Conservation (phyloP, 2,797 vertebrate species). For the Phoxinus dragarum region DNA sequence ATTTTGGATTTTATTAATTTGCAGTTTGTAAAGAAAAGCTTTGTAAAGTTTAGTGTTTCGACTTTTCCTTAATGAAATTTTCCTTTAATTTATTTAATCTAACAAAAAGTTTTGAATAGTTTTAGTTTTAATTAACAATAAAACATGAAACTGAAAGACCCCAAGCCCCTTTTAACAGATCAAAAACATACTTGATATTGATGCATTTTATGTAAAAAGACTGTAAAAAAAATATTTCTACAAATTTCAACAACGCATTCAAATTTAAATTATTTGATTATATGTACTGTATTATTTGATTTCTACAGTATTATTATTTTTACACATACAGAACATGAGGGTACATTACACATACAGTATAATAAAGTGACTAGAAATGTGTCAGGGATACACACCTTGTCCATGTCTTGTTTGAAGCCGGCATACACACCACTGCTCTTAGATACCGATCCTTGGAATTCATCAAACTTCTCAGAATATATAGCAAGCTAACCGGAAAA, state of each 20-base stretch:
- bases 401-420: slow-evolving; percentile 98
- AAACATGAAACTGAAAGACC: not conserved
- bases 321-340: not conserved
- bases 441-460: slow-evolving; percentile 94
- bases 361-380: not conserved
- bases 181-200: not conserved
- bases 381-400: slow-evolving; percentile 85
- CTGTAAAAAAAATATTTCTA: not conserved
- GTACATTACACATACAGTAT: no score
- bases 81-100: not conserved
- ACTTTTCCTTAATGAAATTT: no score
- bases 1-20: not conserved
- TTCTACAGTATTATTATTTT: not conserved
- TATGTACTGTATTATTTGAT: not conserved
- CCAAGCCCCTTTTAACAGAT: not conserved
- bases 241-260: no score
- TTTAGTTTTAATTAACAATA: not conserved
- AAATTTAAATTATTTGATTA: not conserved
- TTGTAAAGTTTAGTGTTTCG: not conserved
- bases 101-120: not conserved
- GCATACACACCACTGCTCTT: slow-evolving; percentile 96
- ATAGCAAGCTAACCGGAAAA: slow-evolving; percentile 84
- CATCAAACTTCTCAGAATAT: slow-evolving; percentile 97
- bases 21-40: no score
- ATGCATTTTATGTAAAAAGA: not conserved